Evolutionary conservation across 2,113 vertebrate genomes (phyloP).

Genomic region (Phyllostomus discolor): DNA sequence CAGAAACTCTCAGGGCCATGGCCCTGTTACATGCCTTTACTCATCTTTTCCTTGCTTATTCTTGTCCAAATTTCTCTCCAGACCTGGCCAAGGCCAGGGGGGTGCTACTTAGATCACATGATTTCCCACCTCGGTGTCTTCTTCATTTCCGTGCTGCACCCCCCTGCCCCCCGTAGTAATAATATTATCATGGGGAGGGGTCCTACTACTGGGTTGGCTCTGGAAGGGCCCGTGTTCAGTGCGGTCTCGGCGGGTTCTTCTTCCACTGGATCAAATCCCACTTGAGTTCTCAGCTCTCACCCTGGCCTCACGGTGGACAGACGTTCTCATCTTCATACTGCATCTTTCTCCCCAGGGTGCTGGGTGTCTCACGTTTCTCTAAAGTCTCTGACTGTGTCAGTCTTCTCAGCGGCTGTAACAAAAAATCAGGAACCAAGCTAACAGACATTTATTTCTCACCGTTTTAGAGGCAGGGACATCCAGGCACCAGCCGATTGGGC

Average conservation of each 20-base stretch:
- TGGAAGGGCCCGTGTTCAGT: fast-evolving
- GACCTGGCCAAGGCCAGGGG: background rate
- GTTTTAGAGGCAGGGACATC: background rate
- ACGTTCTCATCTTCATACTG: background rate
- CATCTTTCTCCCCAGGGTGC: background rate
- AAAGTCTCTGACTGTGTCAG: background rate
- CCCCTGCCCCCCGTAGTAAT: too few relatives aligned
- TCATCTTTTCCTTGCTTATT: background rate
- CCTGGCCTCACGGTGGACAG: background rate
- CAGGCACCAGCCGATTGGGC: background rate
- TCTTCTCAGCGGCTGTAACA: background rate
- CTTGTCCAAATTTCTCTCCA: background rate
- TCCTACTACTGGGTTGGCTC: background rate
- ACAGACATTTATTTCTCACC: background rate
- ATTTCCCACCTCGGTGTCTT: background rate
- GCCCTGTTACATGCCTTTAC: background rate
- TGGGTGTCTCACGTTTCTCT: background rate
- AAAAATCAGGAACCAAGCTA: background rate
- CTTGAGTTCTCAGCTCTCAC: background rate
- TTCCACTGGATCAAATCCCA: background rate
- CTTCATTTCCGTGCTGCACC: background rate
- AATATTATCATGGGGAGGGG: background rate
- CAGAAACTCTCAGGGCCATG: background rate
- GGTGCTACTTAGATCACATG: background rate
- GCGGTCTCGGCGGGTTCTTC: background rate